phyloP scores from a whole-genome alignment of 2,888 invertebrate genomes.

The Drosophila sordidula region DNA sequence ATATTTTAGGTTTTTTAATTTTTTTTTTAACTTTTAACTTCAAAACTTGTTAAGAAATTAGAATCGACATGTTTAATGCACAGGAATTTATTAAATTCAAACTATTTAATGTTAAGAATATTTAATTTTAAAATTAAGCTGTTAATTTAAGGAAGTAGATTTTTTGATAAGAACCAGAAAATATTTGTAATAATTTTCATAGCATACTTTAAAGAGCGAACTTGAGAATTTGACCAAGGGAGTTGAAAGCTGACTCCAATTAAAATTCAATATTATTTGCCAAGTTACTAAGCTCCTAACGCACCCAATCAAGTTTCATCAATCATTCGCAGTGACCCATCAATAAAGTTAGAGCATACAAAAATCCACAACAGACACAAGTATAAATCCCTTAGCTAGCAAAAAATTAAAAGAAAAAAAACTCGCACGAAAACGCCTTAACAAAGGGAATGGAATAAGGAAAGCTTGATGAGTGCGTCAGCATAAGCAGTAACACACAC shows the following conservation, averaged over 20 bases:
- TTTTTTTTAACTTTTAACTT: no score
- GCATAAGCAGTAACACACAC: constrained; percentile 36
- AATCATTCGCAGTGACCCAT: constrained; percentile 6
- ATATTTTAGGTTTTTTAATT: no score
- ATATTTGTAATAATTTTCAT: no score
- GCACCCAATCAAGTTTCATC: constrained; percentile 1
- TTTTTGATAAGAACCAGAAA: no score
- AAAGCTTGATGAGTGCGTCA: constrained; percentile 47
- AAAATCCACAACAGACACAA: not conserved
- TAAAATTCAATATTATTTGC: not conserved
- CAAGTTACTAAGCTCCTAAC: not conserved
- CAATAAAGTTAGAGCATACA: constrained; percentile 34
- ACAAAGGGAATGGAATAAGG: constrained; percentile 20
- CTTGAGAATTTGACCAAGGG: no score
- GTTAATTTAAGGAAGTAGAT: no score
- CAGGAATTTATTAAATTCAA: no score
- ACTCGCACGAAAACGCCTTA: constrained; percentile 4
- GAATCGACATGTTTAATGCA: no score
- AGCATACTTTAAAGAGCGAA: no score
- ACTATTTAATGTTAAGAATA: no score
- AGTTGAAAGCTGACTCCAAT: not conserved
- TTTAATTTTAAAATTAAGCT: no score
- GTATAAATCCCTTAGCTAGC: constrained; percentile 27
- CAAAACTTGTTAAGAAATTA: no score
- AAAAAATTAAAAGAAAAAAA: constrained; percentile 12